phyloP scores from a whole-genome alignment of 2,113 vertebrate species.

The Isurus oxyrinchus region DNA sequence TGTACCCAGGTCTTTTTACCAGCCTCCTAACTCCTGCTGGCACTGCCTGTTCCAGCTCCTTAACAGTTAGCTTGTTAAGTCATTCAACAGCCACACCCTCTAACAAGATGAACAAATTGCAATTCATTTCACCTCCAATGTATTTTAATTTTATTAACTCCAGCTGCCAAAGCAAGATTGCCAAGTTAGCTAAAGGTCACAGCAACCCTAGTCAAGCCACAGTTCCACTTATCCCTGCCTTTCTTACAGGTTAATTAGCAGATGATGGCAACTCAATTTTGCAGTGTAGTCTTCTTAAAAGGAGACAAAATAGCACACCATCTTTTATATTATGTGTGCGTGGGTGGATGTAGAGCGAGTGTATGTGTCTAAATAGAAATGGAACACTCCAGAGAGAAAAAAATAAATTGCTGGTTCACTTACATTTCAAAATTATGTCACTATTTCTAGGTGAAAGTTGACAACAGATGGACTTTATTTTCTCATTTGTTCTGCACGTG shows the following conservation, averaged over 20 bases:
- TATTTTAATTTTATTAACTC: slow-evolving; percentile 15
- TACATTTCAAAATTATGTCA: neutral
- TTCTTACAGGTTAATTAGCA: neutral
- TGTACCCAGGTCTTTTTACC: too few species aligned
- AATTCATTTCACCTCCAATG: neutral
- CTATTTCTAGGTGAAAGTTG: neutral
- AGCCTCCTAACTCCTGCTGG: neutral
- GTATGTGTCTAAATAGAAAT: neutral
- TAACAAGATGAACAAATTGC: neutral
- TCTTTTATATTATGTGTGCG: neutral
- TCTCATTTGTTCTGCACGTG: neutral
- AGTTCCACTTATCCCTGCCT: neutral
- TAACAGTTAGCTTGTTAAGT: neutral
- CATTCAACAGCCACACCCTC: neutral
- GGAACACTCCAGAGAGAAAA: neutral
- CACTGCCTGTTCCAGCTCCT: neutral
- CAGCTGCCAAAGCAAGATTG: neutral
- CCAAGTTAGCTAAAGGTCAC: slow-evolving; percentile 8
- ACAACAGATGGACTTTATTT: neutral
- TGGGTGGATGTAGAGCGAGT: too few species aligned
- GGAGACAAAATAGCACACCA: neutral
- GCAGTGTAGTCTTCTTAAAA: neutral
- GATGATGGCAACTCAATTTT: neutral
- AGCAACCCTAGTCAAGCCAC: neutral
- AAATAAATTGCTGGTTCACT: neutral